phyloP scores from a whole-genome alignment of 2,113 vertebrate species.

The Eptesicus fuscus region DNA sequence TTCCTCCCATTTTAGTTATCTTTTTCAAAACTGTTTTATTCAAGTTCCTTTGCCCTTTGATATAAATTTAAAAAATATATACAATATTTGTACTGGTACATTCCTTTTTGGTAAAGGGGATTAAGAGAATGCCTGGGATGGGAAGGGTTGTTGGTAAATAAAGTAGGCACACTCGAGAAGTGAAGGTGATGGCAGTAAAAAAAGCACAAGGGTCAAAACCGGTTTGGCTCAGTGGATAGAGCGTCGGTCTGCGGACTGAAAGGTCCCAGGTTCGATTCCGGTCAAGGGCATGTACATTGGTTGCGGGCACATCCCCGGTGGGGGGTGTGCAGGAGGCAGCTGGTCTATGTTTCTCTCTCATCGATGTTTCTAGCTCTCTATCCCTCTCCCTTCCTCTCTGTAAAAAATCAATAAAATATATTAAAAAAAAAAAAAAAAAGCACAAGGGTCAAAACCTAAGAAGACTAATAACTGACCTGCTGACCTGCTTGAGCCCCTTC shows the following conservation, averaged over 20 bases:
- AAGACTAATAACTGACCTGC: neutral
- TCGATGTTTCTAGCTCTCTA: too few species aligned
- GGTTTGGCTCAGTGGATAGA: too few species aligned
- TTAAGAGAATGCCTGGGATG: neutral
- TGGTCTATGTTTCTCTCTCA: too few species aligned
- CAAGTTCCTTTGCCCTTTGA: neutral
- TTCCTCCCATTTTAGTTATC: neutral
- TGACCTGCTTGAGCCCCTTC: neutral
- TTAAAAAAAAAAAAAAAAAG: too few species aligned
- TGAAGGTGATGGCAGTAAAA: neutral
- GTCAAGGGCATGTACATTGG: too few species aligned
- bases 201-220: neutral
- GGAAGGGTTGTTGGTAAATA: neutral
- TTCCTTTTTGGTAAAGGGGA: neutral
- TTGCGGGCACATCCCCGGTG: too few species aligned
- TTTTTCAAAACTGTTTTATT: slow-evolving; percentile 12
- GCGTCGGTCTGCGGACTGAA: too few species aligned
- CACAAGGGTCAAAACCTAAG: neutral
- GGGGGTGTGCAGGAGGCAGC: too few species aligned
- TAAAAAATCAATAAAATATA: too few species aligned
- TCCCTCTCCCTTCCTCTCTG: too few species aligned
- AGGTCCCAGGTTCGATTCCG: too few species aligned
- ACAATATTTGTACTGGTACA: neutral
- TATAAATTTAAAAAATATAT: neutral
- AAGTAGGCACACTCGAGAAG: neutral